These are phyloP conservation scores for Cinara cedri DNA, from an alignment of 2,888 invertebrate species.

Conservation along the genomic window DNA sequence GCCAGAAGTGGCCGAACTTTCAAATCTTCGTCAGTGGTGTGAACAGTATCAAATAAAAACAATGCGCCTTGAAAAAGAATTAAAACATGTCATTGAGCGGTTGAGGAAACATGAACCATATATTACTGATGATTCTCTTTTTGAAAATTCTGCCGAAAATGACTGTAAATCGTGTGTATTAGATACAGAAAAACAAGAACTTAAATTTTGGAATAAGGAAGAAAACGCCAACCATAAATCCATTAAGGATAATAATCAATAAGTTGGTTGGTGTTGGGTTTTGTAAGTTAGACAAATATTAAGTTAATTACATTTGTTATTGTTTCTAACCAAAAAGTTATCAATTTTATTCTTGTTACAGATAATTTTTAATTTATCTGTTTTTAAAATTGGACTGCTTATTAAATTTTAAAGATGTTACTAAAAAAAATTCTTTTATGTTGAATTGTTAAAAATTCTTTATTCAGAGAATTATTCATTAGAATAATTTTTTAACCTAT, in stretches of 20 bases:
- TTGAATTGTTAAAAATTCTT: conserved; percentile 18
- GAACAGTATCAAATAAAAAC: conserved; percentile 35
- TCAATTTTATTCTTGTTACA: conserved; percentile 34
- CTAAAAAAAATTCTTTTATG: conserved; percentile 32
- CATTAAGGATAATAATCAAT: background rate
- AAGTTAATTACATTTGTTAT: background rate
- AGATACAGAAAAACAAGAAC: background rate
- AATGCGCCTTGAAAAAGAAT: conserved; percentile 39
- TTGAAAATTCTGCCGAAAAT: conserved; percentile 12
- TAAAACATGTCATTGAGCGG: conserved; percentile 39
- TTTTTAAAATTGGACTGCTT: conserved; percentile 42
- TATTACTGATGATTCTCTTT: conserved; percentile 30
- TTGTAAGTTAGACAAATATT: background rate
- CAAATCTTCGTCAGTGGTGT: conserved; percentile 50
- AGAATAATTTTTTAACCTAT: background rate
- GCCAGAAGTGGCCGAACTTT: conserved; percentile 28
- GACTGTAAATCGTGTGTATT: conserved; percentile 15
- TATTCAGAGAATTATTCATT: conserved; percentile 8
- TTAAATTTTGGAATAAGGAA: background rate
- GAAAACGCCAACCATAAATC: background rate
- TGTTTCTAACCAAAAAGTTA: background rate
- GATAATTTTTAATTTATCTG: conserved; percentile 31
- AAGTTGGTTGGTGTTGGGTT: too few relatives aligned
- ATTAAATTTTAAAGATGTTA: conserved; percentile 28
- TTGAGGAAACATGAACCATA: conserved; percentile 49